phyloP scores from a whole-genome alignment of 2,797 vertebrate species.

The Meriones psammophilus region DNA sequence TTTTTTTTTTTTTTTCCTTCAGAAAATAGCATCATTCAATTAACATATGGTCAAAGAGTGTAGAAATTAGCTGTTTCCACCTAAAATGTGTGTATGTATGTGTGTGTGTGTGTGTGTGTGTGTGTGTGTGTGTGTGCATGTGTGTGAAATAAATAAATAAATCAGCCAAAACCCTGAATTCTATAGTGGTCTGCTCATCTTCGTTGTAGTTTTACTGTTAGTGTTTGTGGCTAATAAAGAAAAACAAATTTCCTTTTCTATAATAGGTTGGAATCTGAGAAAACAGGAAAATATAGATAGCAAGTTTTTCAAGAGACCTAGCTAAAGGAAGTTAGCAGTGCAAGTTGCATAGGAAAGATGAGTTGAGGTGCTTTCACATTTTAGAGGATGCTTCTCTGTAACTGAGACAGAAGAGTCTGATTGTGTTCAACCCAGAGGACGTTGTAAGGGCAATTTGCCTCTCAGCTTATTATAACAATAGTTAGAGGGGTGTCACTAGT shows the following conservation, averaged over 20 bases:
- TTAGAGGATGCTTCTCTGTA: neutral
- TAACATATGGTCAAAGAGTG: neutral
- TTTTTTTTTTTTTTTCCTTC: neutral
- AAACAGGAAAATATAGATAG: neutral
- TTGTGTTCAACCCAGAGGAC: neutral
- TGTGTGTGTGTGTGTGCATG: neutral
- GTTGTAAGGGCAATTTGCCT: neutral
- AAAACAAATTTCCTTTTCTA: neutral
- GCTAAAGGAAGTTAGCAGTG: neutral
- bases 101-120: no score
- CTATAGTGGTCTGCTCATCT: neutral
- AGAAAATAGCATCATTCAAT: neutral
- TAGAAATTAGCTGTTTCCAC: neutral
- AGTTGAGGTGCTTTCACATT: neutral
- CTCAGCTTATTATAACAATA: neutral
- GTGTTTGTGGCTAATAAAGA: neutral
- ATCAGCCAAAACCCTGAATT: conserved; percentile 2
- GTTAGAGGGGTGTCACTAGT: neutral
- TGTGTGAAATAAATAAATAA: neutral
- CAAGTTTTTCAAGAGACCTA: neutral
- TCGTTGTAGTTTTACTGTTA: neutral
- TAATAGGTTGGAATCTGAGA: neutral
- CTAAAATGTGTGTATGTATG: neutral
- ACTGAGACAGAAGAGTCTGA: neutral
- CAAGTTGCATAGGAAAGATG: neutral